These are phyloP conservation scores for Eurytemora carolleeae DNA, from an alignment of 1,140 invertebrate species.

Conservation along the genomic window DNA sequence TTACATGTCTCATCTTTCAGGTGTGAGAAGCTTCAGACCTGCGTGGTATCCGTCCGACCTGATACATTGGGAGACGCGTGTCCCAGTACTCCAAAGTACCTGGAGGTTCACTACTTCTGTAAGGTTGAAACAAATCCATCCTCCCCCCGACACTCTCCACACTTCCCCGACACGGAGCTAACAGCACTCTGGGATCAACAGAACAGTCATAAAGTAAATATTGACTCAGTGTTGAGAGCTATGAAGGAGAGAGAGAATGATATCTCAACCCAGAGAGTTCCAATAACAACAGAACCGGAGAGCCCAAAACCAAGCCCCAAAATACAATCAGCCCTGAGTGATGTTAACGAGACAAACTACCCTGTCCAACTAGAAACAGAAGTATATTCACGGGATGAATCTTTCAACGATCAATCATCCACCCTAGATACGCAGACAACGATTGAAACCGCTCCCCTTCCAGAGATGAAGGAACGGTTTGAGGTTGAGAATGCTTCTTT, in stretches of 20 bases:
- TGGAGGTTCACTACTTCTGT: constrained; percentile 84
- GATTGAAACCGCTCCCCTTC: neutral
- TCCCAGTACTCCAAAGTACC: constrained; percentile 73
- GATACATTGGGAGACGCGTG: constrained; percentile 46
- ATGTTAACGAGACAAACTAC: neutral
- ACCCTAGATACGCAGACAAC: neutral
- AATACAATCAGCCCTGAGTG: neutral
- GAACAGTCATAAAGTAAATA: neutral
- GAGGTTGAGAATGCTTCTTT: neutral
- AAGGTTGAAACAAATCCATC: neutral
- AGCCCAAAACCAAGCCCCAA: neutral
- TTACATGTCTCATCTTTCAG: too few relatives aligned
- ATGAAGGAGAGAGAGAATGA: neutral
- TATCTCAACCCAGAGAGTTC: neutral
- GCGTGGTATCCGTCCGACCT: constrained; percentile 1
- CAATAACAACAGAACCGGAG: neutral
- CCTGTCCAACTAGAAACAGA: too few relatives aligned
- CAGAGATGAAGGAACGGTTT: neutral
- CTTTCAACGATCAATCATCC: neutral
- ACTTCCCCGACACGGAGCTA: neutral
- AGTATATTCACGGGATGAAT: neutral
- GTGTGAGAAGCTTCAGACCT: constrained; percentile 2
- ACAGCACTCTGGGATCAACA: neutral
- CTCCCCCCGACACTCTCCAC: neutral
- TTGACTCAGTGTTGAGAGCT: neutral